Percentiles rank a stretch among this genome's conserved stretches.
Conservation (phyloP, 2,113 vertebrate genomes). For the Sinocyclocheilus anshuiensis region DNA sequence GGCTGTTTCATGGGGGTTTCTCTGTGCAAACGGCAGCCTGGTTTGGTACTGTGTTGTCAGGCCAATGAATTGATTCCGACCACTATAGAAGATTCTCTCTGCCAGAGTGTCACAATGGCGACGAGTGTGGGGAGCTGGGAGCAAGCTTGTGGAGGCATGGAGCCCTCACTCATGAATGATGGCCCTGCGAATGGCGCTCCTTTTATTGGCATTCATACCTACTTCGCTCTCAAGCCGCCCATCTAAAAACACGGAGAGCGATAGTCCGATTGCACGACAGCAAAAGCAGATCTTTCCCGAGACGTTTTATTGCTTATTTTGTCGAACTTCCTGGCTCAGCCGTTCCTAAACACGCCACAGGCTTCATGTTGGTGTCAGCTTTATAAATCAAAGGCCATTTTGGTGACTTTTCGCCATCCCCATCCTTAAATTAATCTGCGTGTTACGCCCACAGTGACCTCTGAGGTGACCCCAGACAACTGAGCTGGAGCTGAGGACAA, state of each 20-base stretch:
- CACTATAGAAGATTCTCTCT: conserved; percentile 79
- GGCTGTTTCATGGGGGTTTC: conserved; percentile 69
- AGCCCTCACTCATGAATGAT: conserved; percentile 78
- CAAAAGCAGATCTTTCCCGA: background rate
- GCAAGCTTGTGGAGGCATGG: conserved; percentile 81
- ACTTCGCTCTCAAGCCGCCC: conserved; percentile 70
- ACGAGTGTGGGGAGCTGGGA: conserved; percentile 81
- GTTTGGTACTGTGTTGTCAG: conserved; percentile 81
- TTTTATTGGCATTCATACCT: conserved; percentile 75
- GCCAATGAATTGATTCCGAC: conserved; percentile 80
- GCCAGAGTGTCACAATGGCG: conserved; percentile 80
- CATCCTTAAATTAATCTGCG: conserved; percentile 49
- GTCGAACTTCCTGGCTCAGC: background rate
- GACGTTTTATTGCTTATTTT: background rate
- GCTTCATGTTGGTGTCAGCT: background rate
- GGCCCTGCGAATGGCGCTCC: conserved; percentile 77
- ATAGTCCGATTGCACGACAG: background rate
- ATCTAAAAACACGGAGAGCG: conserved; percentile 51
- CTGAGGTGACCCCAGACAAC: conserved; percentile 68
- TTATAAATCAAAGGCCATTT: conserved; percentile 64
- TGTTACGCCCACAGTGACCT: conserved; percentile 69
- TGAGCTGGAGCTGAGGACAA: conserved; percentile 71
- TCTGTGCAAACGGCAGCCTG: conserved; percentile 78
- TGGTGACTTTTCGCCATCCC: conserved; percentile 57
- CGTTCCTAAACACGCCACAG: background rate